Conservation (phyloP, 2,888 invertebrate genomes). For the Zootermopsis nevadensis region DNA sequence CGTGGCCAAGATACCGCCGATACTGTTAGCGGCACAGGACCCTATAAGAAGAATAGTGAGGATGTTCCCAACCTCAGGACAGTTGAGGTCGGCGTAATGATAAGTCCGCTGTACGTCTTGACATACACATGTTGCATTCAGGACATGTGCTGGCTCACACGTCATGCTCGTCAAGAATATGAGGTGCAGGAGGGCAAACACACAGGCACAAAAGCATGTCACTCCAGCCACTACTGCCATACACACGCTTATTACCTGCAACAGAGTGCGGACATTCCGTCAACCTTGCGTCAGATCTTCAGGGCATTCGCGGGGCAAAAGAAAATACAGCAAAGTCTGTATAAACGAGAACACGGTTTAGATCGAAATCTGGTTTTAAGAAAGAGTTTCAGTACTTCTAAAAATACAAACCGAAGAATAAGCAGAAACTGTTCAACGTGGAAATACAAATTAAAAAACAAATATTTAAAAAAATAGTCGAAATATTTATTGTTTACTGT, state of each 20-base stretch:
- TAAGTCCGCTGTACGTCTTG: constrained; percentile 54
- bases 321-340: too few relatives aligned
- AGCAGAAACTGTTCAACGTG: too few relatives aligned
- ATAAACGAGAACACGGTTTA: too few relatives aligned
- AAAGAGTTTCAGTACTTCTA: too few relatives aligned
- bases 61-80: constrained; percentile 61
- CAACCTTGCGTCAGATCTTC: too few relatives aligned
- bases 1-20: constrained; percentile 61
- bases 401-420: too few relatives aligned
- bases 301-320: too few relatives aligned
- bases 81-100: constrained; percentile 64
- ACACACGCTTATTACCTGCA: constrained; percentile 62
- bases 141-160: constrained; percentile 61
- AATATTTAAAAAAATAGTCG: too few relatives aligned
- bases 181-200: constrained; percentile 62
- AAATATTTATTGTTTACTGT: too few relatives aligned
- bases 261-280: constrained; percentile 52
- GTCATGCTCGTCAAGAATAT: constrained; percentile 60
- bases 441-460: too few relatives aligned
- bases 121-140: constrained; percentile 63
- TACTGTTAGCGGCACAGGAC: constrained; percentile 61
- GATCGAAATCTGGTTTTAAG: too few relatives aligned
- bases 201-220: constrained; percentile 61
- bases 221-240: constrained; percentile 61
- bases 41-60: constrained; percentile 61